Base-by-base conservation (phyloP, 2,113 vertebrate species). In the Cacatua alba region DNA sequence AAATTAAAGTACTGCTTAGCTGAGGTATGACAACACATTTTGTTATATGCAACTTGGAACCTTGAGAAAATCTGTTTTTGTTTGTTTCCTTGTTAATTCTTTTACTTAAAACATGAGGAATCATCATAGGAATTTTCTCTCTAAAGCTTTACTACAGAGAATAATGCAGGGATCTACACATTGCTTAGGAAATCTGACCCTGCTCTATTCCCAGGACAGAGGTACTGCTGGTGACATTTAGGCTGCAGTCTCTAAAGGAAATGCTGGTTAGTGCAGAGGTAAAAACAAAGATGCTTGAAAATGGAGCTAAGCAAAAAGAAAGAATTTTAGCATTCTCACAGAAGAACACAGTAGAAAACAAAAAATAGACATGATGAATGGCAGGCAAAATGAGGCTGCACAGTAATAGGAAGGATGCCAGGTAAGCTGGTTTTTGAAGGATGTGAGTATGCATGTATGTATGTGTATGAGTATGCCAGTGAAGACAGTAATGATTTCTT, bases 381-480 rank as follows among this genome's bases (percentile, higher is more conserved):
- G 39, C 16, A 69, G 11, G 10, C 7, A 83, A 81, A 2, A 5
- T 63, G 17, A 35, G 25, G 3, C 24, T 74, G 31, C 13, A 14
- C 13, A 33, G 23, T 33, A 52, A 49, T 20, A 2, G 1, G 9
- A 15, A 43, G 35, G 37, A 39, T 24, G 35, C 10, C 31, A 41
- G 51, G 19, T 31, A 49, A 59, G 1, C 9, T 74, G 23, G 25
- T 57, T 49, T 80, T 83, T 67, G 16, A 65, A 29, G 17, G 7
- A 3, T 7, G 7, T 0, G 4, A 51, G 3, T 4, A 0, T 10
- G 11, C 7, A 6, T 37, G 25, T 51, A 4, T 6, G 4, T 13
- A 5, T 31, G 2, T 5, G 1, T 39, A 37, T 37, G 23, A 28
- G 62, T 6, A 13, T 19, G 10, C 1, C 25, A 68, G 19, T 62